Evolutionary conservation across 2,113 vertebrate species (phyloP), one percentile per base, ranked within the genome.

Genomic region (Speoplatyrhinus poulsoni): DNA sequence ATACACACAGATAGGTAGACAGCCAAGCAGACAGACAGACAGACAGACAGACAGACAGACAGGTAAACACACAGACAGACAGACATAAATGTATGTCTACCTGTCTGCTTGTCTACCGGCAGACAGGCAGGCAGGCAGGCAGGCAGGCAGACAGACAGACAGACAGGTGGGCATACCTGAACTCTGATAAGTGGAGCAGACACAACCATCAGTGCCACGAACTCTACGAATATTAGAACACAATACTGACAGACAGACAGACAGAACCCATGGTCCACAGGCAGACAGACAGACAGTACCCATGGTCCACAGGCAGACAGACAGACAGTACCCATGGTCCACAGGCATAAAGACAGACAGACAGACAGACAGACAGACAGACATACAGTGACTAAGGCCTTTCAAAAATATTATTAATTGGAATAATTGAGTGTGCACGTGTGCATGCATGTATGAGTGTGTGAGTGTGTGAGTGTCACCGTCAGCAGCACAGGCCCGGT

Each of bases 151-250:
- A n/a, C n/a, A 61, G 36, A 17, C n/a, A 61, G n/a, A 33, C 12
- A 46, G 36, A 46, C 4, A 60, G 32, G 9, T 9, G 9, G 15
- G 16, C 8, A 70, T 46, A 88, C 88, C 88, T 90, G 81, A 33
- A 80, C 81, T 32, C 70, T 77, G 12, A 90, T 70, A 77, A 90
- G 81, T 7, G 88, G 85, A 0, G 88, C 77, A 7, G 87, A 82
- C 0, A 84, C 77, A 0, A 90, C 46, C 74, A 88, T 85, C 73
- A 87, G 10, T 46, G 85, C 88, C 74, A 90, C 85, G 11, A 90
- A 90, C 74, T 83, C 87, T 73, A 89, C 76, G 4, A 87, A 85
- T 1, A 79, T 74, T 67, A 88, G 66, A 15, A 61, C 80, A 8
- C 84, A 87, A 32, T 89, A 89, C 89, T 90, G 73, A 41, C 36